These are phyloP conservation scores for Cataglyphis livida DNA, from an alignment of 2,888 invertebrate species.

Conservation along the genomic window DNA sequence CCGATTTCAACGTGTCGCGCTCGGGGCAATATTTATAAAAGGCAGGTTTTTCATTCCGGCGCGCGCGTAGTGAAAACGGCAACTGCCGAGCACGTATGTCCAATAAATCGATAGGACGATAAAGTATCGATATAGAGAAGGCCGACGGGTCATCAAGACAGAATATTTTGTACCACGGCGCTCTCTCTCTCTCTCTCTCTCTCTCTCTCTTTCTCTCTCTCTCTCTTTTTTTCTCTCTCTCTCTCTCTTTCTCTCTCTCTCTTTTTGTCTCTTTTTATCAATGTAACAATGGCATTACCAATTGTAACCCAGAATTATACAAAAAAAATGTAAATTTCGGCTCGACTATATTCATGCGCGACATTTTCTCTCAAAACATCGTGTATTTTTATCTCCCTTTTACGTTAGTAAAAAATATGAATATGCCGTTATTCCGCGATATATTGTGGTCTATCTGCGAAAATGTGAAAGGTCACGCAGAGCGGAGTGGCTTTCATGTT, in stretches of 20 bases:
- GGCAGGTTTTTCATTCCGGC: conserved; percentile 64
- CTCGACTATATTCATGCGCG: not conserved
- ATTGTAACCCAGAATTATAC: not conserved
- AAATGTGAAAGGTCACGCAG: conserved; percentile 11
- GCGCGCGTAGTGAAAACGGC: conserved; percentile 57
- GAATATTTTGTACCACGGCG: conserved; percentile 21
- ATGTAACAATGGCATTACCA: conserved; percentile 9
- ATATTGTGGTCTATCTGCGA: not conserved
- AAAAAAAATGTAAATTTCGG: conserved; percentile 14
- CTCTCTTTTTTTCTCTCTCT: not conserved
- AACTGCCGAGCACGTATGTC: conserved; percentile 35
- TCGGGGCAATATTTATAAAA: conserved; percentile 64
- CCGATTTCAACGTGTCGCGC: conserved; percentile 45
- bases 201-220: not conserved
- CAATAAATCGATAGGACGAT: conserved; percentile 69
- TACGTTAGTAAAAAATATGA: conserved; percentile 6
- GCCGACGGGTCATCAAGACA: conserved; percentile 1
- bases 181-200: not conserved
- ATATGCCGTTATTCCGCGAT: conserved; percentile 1
- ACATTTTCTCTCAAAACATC: not conserved
- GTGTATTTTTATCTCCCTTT: not conserved
- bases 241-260: not conserved
- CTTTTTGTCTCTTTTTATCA: not conserved
- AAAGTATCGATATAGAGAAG: conserved; percentile 59
- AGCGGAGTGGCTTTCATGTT: not conserved